Conservation (phyloP, 2,888 invertebrate genomes). For the Drosophila neotestacea region DNA sequence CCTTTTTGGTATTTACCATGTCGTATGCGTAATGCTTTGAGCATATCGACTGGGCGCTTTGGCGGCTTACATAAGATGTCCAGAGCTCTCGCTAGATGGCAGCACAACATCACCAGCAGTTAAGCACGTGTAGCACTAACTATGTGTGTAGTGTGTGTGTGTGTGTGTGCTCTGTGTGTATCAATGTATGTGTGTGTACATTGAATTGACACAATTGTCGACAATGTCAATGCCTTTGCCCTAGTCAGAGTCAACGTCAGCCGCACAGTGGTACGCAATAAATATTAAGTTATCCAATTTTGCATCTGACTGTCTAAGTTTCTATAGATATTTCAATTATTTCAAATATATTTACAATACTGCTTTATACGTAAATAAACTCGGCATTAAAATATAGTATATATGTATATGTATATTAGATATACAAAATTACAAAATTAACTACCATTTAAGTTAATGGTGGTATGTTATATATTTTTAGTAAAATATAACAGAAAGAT, state of each 20-base stretch:
- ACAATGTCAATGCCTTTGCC: constrained; percentile 77
- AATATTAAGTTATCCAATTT: not conserved
- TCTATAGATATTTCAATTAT: not conserved
- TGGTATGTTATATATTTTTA: too few species aligned
- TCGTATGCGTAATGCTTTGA: constrained; percentile 60
- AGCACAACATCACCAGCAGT: constrained; percentile 30
- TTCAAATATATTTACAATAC: constrained; percentile 1
- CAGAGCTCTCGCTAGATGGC: constrained; percentile 35
- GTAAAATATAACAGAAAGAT: too few species aligned
- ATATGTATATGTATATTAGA: too few species aligned
- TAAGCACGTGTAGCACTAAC: constrained; percentile 43
- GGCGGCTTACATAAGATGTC: constrained; percentile 55
- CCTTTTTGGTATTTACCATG: constrained; percentile 38
- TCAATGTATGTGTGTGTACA: constrained; percentile 19
- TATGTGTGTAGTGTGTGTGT: not conserved
- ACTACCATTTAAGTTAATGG: too few species aligned
- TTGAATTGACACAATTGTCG: constrained; percentile 73
- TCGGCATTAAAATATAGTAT: not conserved
- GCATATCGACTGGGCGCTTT: constrained; percentile 20
- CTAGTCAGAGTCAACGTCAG: constrained; percentile 22
- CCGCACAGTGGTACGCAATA: constrained; percentile 37
- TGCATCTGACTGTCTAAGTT: not conserved
- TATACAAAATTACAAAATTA: too few species aligned
- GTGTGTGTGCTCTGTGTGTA: not conserved
- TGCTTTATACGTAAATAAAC: too few species aligned